Base-by-base conservation (phyloP, 1,140 invertebrate species). In the Brevipalpus yothersi region DNA sequence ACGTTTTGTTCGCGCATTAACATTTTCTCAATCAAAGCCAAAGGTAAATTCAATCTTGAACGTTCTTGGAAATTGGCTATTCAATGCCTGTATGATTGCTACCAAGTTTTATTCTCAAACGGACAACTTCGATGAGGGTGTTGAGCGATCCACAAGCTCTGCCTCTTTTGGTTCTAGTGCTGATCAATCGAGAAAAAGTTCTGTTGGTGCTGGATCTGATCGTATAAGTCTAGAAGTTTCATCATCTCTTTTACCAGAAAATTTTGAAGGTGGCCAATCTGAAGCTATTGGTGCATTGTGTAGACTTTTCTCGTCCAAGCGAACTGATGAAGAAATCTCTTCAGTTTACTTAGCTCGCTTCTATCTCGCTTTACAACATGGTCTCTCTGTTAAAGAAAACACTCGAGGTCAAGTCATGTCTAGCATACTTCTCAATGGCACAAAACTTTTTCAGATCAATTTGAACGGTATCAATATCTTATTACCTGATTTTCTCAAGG, bases 41-140 rank as follows among this genome's bases (percentile, higher is more conserved):
- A 86, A 86, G 67, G 90, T 88, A 63, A 86, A 87, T 67, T 94
- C 88, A 65, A 84, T 96, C 70, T 76, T 96, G 40, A 89, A 96
- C 74, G 72, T 96, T 59, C 94, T 95, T 73, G 91, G 91, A 13
- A 82, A 89, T 68, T 96, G 92, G 92, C 73, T 96, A 41, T 95
- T 95, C 71, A 90, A 96, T 71, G 89, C 90, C 39, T 84, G 89
- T 23, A 80, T 92, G 66, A 83, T 92, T 62, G 86, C 86, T 53
- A 80, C 78, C 49, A 78, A 66, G 41, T 60, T 62, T 58, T 45
- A 58, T n/a, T 15, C 42, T 21, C 15, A 9, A 17, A 40, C 31
- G 13, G 13, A 60, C 39, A 23, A 13, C 11, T 13, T 15, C 11
- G 15, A 56, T n/a, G 31, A 19, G 15, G 41, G n/a, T 31, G 15